Evolutionary conservation across 2,888 invertebrate genomes (phyloP), one percentile per base, ranked within the genome.

Genomic region (Liodrosophila aerea): DNA sequence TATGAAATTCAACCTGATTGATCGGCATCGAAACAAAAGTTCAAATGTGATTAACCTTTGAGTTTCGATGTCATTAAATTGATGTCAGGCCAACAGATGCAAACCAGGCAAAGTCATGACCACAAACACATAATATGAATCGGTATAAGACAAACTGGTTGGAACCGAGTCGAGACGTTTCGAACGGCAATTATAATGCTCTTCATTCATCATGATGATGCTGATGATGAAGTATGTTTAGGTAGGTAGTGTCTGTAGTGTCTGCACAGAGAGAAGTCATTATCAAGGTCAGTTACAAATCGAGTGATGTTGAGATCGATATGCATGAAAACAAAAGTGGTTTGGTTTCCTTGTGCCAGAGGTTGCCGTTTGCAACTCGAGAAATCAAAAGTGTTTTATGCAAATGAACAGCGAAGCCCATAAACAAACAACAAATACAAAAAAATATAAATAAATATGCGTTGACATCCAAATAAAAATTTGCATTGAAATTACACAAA

Each of bases 211-310:
- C 29, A 41, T 58, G 22, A 43, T 34, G 33, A 50, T 50, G 44
- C 53, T 46, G 16, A 29, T 43, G 61, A 39, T 44, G 51, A 39
- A 34, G 59, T 43, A 34, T n/a, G n/a, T n/a, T n/a, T n/a, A n/a
- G n/a, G n/a, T n/a, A n/a, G n/a, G n/a, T n/a, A n/a, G n/a, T n/a
- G n/a, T n/a, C n/a, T n/a, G n/a, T 33, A 39, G 40, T 45, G 53
- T 18, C 33, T 11, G 37, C 7, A 7, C 13, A 12, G 18, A 34
- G 44, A 45, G 53, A 69, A 70, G 84, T 85, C 83, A 85, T 70
- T 83, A 83, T 83, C 83, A 83, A 85, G 83, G 83, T 85, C 78
- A 81, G 68, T 81, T 81, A 85, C 85, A 85, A 78, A 76, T 69
- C 68, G 62, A 61, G 39, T 64, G 37, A 59, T 49, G 45, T 13